These are phyloP conservation scores for Neolamprologus falcicula DNA, from an alignment of 2,113 vertebrate species.

Conservation along the genomic window DNA sequence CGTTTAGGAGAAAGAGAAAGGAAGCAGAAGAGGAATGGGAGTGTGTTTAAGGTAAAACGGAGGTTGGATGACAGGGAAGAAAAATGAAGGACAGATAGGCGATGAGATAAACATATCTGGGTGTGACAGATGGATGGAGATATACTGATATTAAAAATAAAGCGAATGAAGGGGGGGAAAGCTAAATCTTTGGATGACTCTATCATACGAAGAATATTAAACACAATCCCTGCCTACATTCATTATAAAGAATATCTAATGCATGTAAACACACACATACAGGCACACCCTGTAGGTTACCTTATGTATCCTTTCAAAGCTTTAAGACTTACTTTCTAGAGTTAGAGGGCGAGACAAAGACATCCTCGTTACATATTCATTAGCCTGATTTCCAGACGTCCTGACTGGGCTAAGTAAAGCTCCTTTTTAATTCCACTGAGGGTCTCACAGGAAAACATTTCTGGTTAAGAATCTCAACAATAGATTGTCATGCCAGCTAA, in stretches of 20 bases:
- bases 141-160: conserved; percentile 33
- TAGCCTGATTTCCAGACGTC: conserved; percentile 41
- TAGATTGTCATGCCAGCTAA: not conserved
- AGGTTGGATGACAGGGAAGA: not conserved
- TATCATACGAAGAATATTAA: not conserved
- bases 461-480: conserved; percentile 18
- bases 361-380: conserved; percentile 31
- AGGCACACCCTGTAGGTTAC: not conserved
- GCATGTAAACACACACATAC: not conserved
- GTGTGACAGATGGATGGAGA: conserved; percentile 32
- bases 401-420: conserved; percentile 37
- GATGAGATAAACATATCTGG: conserved; percentile 11
- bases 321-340: not conserved
- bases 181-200: not conserved
- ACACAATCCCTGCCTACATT: conserved; percentile 3
- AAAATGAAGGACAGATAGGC: not conserved
- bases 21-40: not conserved
- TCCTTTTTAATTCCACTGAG: conserved; percentile 25
- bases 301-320: not conserved
- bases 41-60: not conserved
- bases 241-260: not conserved
- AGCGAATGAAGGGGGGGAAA: not conserved
- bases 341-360: conserved; percentile 19
- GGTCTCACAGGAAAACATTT: conserved; percentile 36
- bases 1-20: not conserved